Evolutionary conservation across 2,113 vertebrate genomes (phyloP).

Genomic region (Turdus rufiventris): DNA sequence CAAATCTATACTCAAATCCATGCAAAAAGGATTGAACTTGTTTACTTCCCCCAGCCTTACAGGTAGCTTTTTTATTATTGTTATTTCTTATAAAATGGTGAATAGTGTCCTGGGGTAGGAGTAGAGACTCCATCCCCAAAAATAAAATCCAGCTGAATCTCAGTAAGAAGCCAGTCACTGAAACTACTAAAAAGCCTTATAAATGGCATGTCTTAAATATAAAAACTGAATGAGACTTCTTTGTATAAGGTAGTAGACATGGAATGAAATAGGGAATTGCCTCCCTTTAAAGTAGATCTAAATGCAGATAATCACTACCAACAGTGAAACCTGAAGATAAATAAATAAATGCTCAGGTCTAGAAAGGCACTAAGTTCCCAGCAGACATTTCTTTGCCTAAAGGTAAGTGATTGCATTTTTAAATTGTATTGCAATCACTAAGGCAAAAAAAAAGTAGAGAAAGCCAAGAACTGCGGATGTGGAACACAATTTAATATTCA

Average conservation of each 20-base stretch:
- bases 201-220: background rate
- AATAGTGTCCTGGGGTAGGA: background rate
- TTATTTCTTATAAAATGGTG: no score
- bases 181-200: background rate
- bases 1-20: background rate
- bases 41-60: background rate
- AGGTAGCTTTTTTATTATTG: rapidly evolving
- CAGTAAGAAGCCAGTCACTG: background rate
- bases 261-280: background rate
- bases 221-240: background rate
- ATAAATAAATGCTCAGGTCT: background rate
- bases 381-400: background rate
- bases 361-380: background rate
- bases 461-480: background rate
- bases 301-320: background rate
- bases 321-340: background rate
- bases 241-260: background rate
- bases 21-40: background rate
- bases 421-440: background rate
- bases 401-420: background rate
- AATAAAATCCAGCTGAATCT: background rate
- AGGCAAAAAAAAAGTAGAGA: background rate
- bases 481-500: background rate
- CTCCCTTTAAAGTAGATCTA: background rate
- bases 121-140: background rate